Percentiles rank a stretch among this genome's conserved stretches.
Conservation (phyloP, 2,113 vertebrate species). For the Trachemys scripta region DNA sequence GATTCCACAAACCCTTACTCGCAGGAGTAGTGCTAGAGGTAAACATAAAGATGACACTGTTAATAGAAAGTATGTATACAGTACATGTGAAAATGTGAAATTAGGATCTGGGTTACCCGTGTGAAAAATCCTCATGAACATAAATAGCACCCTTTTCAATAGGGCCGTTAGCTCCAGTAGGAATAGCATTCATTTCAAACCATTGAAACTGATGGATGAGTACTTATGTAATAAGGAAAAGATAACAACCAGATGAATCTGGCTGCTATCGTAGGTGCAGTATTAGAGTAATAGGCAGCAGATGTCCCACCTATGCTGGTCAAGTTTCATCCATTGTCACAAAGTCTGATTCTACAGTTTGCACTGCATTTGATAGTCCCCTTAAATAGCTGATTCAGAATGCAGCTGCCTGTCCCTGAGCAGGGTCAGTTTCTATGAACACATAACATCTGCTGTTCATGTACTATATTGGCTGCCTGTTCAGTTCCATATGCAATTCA, state of each 20-base stretch:
- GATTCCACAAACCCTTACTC: background rate
- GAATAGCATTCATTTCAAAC: background rate
- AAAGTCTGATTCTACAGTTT: background rate
- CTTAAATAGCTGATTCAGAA: background rate
- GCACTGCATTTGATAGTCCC: background rate
- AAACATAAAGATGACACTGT: background rate
- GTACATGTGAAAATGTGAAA: conserved; percentile 6
- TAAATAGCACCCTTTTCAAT: conserved; percentile 27
- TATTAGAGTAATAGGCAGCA: background rate
- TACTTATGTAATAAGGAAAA: background rate
- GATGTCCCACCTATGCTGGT: background rate
- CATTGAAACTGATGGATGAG: background rate
- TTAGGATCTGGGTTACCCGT: background rate
- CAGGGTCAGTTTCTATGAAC: background rate
- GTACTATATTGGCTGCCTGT: background rate
- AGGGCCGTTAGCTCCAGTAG: background rate
- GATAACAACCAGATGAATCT: background rate
- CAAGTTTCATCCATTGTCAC: background rate
- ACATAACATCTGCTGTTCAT: background rate
- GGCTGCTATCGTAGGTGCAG: background rate
- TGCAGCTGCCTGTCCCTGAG: background rate
- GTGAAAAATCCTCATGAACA: conserved; percentile 23
- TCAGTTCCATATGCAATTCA: background rate
- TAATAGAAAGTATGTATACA: background rate
- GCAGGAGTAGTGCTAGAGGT: background rate